These are phyloP conservation scores for Caenorhabditis sulstoni DNA, from an alignment of 2,888 invertebrate species.

Conservation along the genomic window DNA sequence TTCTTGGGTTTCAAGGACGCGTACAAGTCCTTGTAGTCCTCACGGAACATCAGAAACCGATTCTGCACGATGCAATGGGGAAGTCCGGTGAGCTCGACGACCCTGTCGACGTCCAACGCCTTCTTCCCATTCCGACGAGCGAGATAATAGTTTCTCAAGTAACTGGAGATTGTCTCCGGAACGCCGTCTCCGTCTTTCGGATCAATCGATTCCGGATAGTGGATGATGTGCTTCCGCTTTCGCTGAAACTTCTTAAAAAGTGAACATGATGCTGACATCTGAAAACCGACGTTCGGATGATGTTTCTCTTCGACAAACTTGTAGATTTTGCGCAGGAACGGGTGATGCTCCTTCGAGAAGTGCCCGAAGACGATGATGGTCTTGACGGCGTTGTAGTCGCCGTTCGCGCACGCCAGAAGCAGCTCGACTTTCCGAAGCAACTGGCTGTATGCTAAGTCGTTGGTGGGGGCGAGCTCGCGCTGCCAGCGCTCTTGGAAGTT, in stretches of 20 bases:
- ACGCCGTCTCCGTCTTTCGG: slow-evolving; percentile 1
- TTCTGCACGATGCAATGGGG: neutral
- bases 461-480: neutral
- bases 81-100: neutral
- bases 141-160: neutral
- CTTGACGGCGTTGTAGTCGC: no score
- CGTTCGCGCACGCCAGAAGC: no score
- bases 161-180: neutral
- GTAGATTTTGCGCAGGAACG: no score
- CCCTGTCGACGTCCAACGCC: neutral
- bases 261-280: neutral
- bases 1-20: neutral
- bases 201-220: slow-evolving; percentile 4
- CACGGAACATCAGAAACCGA: neutral
- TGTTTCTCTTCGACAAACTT: neutral
- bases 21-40: neutral
- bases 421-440: no score
- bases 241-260: neutral
- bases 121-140: neutral
- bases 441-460: no score
- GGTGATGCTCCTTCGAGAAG: no score
- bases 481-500: neutral
- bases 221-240: neutral
- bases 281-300: neutral
- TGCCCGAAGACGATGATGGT: no score